A percentile compares a stretch with the other conserved stretches of the same genome.
Conservation (phyloP, 2,113 vertebrate species). For the Psittacara wagleri region DNA sequence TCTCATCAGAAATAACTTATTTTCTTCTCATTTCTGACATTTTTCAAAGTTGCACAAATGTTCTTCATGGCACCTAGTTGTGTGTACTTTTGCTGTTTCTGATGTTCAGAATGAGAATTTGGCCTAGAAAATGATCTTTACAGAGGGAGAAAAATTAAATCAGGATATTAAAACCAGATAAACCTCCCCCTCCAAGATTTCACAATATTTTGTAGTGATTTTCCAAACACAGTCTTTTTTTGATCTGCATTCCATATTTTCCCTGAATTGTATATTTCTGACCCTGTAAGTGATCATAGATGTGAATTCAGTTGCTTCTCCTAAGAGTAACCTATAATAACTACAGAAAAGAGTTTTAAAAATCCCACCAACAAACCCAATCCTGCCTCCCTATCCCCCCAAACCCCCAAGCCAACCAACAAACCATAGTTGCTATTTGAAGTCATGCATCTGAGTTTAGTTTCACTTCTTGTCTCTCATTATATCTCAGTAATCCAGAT, state of each 20-base stretch:
- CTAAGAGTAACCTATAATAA: not conserved
- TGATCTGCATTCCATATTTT: not conserved
- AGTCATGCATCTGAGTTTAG: not conserved
- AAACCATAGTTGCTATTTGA: not conserved
- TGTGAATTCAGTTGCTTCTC: not conserved
- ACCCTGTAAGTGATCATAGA: not conserved
- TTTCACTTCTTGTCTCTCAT: not conserved
- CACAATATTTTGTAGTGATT: not conserved
- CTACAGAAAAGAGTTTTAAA: not conserved
- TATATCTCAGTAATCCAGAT: not conserved
- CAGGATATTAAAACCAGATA: not conserved
- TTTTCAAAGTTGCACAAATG: constrained; percentile 29
- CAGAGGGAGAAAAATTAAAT: not conserved
- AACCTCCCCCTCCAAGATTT: fast-evolving
- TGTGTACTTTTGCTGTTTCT: not conserved
- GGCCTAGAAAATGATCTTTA: not conserved
- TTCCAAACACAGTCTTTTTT: not conserved
- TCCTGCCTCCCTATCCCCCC: fast-evolving
- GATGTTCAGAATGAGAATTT: not conserved
- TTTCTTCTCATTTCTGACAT: constrained; percentile 33
- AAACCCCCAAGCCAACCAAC: not conserved
- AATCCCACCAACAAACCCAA: not conserved
- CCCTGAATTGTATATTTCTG: not conserved
- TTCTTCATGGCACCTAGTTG: not conserved
- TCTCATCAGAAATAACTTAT: constrained; percentile 33